A percentile compares a stretch with the other conserved stretches of the same genome.
phyloP scores from a whole-genome alignment of 2,797 vertebrate genomes.

The Cynopterus sphinx region DNA sequence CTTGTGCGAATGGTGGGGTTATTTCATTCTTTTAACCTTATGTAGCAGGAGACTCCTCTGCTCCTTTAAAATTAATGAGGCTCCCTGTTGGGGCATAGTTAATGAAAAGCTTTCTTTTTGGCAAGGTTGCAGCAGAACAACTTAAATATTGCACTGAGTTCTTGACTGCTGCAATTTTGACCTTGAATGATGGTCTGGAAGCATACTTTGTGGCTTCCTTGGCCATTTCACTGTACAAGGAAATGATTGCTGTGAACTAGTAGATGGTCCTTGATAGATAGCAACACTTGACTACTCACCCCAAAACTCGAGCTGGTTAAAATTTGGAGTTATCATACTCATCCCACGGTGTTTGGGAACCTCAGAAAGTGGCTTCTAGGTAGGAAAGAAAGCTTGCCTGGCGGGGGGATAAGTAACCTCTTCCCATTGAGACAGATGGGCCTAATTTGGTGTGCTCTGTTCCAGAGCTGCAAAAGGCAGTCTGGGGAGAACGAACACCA shows the following conservation, averaged over 20 bases:
- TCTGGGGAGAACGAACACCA: conserved; percentile 48
- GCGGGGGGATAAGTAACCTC: conserved; percentile 9
- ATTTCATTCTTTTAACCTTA: neutral
- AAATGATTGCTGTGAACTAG: neutral
- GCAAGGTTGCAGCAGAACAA: neutral
- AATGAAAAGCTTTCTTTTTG: conserved; percentile 24
- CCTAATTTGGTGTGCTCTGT: conserved; percentile 78
- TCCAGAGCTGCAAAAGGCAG: conserved; percentile 71
- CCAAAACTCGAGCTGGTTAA: conserved; percentile 2
- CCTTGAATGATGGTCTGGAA: neutral
- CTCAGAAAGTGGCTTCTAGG: conserved; percentile 65
- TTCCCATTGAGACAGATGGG: conserved; percentile 82
- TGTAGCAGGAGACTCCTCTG: neutral
- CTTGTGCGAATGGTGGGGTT: neutral
- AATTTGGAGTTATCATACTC: conserved; percentile 7
- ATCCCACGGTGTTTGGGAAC: neutral
- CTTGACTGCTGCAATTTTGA: conserved; percentile 32
- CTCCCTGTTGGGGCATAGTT: conserved; percentile 33
- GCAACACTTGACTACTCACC: neutral
- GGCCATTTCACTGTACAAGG: neutral
- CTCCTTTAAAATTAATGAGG: conserved; percentile 9
- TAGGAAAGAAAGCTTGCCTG: conserved; percentile 66
- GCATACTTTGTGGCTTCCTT: neutral
- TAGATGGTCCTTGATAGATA: too few species aligned
- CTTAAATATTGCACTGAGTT: neutral